A percentile compares a stretch with the other conserved stretches of the same genome.
Conservation (phyloP, 2,888 invertebrate species). For the Alentia gelatinosa region DNA sequence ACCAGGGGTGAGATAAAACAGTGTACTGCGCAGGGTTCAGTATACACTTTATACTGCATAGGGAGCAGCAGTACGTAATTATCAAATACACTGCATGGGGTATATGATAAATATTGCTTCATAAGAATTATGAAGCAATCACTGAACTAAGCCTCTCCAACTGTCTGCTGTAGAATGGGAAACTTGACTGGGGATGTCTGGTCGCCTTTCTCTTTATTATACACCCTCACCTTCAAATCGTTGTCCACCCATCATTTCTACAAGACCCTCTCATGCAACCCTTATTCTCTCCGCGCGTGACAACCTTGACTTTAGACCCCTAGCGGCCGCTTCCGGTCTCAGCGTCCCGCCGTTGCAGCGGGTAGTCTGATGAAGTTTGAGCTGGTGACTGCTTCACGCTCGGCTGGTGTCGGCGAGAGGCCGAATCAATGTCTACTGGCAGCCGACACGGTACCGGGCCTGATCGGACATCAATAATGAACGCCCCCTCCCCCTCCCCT, state of each 20-base stretch:
- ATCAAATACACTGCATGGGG: too few species aligned
- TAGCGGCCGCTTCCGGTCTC: background rate
- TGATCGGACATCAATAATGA: constrained; percentile 1
- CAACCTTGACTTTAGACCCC: background rate
- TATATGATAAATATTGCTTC: too few species aligned
- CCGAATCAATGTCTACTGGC: constrained; percentile 6
- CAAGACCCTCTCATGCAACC: too few species aligned
- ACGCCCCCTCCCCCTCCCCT: background rate
- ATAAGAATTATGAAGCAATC: too few species aligned
- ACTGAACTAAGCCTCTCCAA: too few species aligned
- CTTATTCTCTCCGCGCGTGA: background rate
- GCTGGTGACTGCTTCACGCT: constrained; percentile 33
- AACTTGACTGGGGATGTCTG: too few species aligned
- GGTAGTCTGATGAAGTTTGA: constrained; percentile 11
- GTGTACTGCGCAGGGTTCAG: too few species aligned
- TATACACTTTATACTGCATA: too few species aligned
- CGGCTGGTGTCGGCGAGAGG: background rate
- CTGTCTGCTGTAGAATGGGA: too few species aligned
- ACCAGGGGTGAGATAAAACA: too few species aligned
- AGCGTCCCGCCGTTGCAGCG: background rate
- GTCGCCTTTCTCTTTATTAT: background rate
- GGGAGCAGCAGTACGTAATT: too few species aligned
- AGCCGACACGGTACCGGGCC: background rate
- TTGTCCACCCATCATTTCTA: background rate
- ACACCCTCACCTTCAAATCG: background rate